Conservation (phyloP, 1,140 invertebrate species). For the Trinorchestia longiramus region DNA sequence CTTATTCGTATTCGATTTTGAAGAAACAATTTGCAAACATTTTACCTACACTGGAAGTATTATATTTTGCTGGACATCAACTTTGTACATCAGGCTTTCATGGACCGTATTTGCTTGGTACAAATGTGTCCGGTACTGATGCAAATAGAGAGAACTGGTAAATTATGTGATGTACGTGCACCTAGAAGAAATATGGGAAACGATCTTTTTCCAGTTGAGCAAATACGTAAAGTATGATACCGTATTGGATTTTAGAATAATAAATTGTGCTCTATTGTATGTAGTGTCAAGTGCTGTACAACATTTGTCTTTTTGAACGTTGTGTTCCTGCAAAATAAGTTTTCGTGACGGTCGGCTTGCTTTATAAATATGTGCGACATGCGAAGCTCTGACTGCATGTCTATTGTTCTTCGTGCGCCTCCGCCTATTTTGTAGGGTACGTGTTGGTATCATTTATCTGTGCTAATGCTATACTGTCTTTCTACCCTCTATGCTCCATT, state of each 20-base stretch:
- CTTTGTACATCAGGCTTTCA: background rate
- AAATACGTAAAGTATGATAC: too few relatives aligned
- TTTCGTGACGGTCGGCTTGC: too few relatives aligned
- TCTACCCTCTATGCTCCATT: background rate
- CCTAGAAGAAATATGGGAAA: too few relatives aligned
- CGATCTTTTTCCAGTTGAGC: too few relatives aligned
- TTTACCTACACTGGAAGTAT: background rate
- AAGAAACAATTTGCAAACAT: background rate
- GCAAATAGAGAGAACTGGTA: background rate
- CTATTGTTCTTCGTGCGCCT: background rate
- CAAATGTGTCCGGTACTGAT: too few relatives aligned
- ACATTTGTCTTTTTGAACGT: background rate
- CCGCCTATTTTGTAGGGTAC: background rate
- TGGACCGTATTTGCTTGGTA: too few relatives aligned
- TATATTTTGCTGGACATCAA: background rate
- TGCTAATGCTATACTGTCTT: background rate
- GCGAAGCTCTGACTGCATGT: background rate
- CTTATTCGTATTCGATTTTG: background rate
- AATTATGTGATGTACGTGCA: background rate
- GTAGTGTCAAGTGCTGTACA: background rate
- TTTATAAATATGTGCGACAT: constrained; percentile 2
- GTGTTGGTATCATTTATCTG: background rate
- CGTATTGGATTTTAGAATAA: too few relatives aligned
- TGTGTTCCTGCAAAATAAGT: background rate
- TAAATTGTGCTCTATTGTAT: too few relatives aligned